A percentile compares a stretch with the other conserved stretches of the same genome.
Conservation (phyloP, 1,140 invertebrate species). For the Drosophila subpulchrella region DNA sequence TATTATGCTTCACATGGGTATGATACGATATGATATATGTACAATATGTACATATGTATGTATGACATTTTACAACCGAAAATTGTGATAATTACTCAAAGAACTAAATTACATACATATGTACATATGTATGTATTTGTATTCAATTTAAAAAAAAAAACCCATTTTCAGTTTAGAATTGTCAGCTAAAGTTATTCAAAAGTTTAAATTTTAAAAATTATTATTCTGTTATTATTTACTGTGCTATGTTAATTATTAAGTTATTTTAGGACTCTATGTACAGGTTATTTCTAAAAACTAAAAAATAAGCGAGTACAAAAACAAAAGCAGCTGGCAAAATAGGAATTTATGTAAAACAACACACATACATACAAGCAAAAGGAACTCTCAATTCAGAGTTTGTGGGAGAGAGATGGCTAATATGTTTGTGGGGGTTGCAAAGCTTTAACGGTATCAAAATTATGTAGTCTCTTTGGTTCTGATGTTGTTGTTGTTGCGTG, state of each 20-base stretch:
- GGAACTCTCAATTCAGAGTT: slow-evolving; percentile 11
- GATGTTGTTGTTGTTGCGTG: slow-evolving; percentile 41
- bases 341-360: slow-evolving; percentile 5
- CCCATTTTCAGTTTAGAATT: no score
- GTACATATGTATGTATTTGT: no score
- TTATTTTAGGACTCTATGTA: no score
- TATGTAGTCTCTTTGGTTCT: slow-evolving; percentile 32
- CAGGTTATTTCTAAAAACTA: no score
- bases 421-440: slow-evolving; percentile 47
- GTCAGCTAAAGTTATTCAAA: no score
- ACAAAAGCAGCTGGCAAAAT: slow-evolving; percentile 20
- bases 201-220: no score
- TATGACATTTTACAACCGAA: not conserved
- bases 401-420: slow-evolving; percentile 28
- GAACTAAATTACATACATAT: not conserved
- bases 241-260: not conserved
- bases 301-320: not conserved
- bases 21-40: not conserved
- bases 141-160: no score
- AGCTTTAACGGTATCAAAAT: slow-evolving; percentile 51
- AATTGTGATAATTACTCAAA: not conserved
- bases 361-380: not conserved
- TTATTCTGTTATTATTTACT: no score
- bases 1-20: slow-evolving; percentile 1
- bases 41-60: not conserved